phyloP scores from a whole-genome alignment of 2,113 vertebrate genomes.

The Pipra filicauda region DNA sequence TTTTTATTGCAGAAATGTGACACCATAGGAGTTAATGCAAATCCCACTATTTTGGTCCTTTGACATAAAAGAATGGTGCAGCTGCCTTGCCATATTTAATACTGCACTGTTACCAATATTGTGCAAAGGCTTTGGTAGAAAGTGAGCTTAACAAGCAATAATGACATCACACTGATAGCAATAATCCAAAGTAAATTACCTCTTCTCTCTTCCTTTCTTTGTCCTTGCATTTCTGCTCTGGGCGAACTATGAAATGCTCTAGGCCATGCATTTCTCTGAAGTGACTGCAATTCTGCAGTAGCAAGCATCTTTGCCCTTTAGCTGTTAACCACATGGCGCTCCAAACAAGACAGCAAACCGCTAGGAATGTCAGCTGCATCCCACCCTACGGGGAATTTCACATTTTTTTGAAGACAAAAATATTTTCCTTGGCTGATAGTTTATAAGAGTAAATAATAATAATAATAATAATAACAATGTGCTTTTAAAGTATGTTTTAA shows the following conservation, averaged over 20 bases:
- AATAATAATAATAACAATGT: background rate
- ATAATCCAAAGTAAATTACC: background rate
- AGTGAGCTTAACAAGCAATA: background rate
- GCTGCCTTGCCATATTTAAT: background rate
- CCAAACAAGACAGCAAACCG: conserved; percentile 15
- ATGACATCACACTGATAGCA: background rate
- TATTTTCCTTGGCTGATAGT: conserved; percentile 15
- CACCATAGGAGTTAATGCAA: background rate
- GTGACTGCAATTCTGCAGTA: background rate
- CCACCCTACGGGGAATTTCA: background rate
- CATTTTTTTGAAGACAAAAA: conserved; percentile 8
- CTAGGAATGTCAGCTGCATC: background rate
- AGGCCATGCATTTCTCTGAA: background rate
- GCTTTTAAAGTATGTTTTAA: conserved; percentile 2
- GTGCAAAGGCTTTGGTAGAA: background rate
- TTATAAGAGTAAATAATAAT: background rate
- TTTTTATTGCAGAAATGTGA: background rate
- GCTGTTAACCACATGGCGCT: background rate
- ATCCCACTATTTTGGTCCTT: background rate
- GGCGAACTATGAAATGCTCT: background rate
- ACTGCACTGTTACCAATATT: background rate
- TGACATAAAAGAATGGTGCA: background rate
- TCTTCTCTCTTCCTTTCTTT: background rate
- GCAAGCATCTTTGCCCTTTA: background rate
- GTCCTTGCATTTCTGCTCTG: background rate